A percentile compares a stretch with the other conserved stretches of the same genome.
These are phyloP conservation scores for Carabus problematicus DNA, from an alignment of 2,888 invertebrate genomes.

Conservation along the genomic window DNA sequence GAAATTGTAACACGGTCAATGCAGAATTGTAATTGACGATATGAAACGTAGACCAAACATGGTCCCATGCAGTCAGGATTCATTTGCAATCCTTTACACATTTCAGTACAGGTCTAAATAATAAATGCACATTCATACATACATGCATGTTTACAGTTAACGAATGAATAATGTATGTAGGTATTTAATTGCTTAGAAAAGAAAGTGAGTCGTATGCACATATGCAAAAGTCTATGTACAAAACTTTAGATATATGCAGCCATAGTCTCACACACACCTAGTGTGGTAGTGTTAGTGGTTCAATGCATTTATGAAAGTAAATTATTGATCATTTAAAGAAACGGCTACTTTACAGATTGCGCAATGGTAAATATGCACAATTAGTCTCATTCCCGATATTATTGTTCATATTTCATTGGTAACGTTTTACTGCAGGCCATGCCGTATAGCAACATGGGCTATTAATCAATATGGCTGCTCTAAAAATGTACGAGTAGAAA, in stretches of 20 bases:
- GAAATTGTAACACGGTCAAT: not conserved
- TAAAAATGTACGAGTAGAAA: conserved; percentile 20
- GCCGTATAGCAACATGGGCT: conserved; percentile 11
- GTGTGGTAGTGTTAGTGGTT: not conserved
- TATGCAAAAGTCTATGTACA: not conserved
- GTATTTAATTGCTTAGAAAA: conserved; percentile 1
- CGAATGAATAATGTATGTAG: not conserved
- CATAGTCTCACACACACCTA: no score
- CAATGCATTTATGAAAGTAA: conserved; percentile 24
- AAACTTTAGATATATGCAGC: no score
- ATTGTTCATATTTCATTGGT: conserved; percentile 35
- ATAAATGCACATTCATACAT: not conserved
- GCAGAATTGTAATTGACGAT: not conserved
- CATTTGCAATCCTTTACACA: not conserved
- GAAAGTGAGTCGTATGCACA: not conserved
- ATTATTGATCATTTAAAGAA: conserved; percentile 24
- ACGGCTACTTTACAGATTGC: conserved; percentile 15
- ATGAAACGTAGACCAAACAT: conserved; percentile 8
- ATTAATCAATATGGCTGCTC: conserved; percentile 20
- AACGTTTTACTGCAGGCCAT: conserved; percentile 12
- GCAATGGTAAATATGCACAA: conserved; percentile 34
- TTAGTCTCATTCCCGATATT: conserved; percentile 29
- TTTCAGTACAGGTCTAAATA: not conserved
- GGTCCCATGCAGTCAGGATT: not conserved
- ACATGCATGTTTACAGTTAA: not conserved